Evolutionary conservation across 2,888 invertebrate genomes (phyloP).

Genomic region (Shargacucullia verbasci): DNA sequence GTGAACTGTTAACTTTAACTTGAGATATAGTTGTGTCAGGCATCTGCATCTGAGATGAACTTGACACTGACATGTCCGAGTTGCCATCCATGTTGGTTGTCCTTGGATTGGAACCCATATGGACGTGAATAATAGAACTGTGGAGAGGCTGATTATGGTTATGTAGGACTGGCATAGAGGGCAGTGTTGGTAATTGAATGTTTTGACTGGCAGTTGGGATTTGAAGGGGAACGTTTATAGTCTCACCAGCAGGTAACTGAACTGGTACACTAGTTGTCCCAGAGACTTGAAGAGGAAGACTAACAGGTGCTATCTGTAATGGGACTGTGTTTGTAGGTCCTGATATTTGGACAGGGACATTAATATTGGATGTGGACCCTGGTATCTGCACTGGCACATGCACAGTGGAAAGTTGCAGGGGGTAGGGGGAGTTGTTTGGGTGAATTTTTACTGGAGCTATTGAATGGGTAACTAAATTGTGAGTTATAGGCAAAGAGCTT

Average conservation of each 20-base stretch:
- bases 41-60: constrained; percentile 76
- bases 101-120: constrained; percentile 81
- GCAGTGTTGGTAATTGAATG: constrained; percentile 77
- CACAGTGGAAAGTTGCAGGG: constrained; percentile 83
- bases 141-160: constrained; percentile 75
- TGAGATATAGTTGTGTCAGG: constrained; percentile 75
- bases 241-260: constrained; percentile 82
- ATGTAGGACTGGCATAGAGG: constrained; percentile 83
- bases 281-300: constrained; percentile 82
- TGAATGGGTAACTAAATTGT: constrained; percentile 83
- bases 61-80: constrained; percentile 76
- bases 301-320: constrained; percentile 81
- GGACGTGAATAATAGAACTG: constrained; percentile 84
- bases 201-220: constrained; percentile 76
- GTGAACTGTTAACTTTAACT: constrained; percentile 76
- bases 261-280: constrained; percentile 81
- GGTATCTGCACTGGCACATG: constrained; percentile 87
- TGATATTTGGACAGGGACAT: constrained; percentile 84
- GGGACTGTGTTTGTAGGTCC: constrained; percentile 78
- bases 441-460: constrained; percentile 85
- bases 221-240: constrained; percentile 84
- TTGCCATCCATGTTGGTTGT: constrained; percentile 74
- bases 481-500: constrained; percentile 83
- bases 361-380: constrained; percentile 82
- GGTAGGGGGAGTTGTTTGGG: constrained; percentile 78